Evolutionary conservation across 2,888 invertebrate species (phyloP).

Genomic region (Sabatieria punctata): DNA sequence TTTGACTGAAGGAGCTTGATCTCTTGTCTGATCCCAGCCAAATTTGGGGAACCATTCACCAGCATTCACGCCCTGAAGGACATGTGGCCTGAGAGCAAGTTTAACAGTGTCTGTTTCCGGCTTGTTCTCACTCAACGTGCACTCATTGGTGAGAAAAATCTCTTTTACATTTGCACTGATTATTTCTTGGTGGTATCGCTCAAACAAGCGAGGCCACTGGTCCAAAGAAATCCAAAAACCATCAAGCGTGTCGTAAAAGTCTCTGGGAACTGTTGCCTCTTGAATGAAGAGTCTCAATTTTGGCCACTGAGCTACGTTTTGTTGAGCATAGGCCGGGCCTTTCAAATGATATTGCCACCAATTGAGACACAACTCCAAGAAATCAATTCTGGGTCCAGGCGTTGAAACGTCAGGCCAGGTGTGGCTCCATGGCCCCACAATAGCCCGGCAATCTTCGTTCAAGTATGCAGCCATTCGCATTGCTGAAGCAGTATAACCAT

Average conservation of each 20-base stretch:
- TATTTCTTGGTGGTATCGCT: too few species aligned
- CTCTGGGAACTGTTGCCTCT: neutral
- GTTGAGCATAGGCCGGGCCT: neutral
- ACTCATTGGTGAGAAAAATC: too few species aligned
- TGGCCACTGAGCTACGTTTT: neutral
- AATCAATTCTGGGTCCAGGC: constrained; percentile 13
- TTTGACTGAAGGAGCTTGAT: too few species aligned
- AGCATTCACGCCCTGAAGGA: too few species aligned
- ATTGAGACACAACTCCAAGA: constrained; percentile 8
- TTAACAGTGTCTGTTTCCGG: too few species aligned
- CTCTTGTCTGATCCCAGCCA: too few species aligned
- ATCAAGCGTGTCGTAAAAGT: neutral
- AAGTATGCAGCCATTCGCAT: constrained; percentile 11
- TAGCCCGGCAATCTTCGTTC: neutral
- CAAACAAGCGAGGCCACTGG: neutral
- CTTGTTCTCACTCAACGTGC: too few species aligned
- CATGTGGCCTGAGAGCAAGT: too few species aligned
- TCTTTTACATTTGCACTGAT: too few species aligned
- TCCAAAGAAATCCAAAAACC: neutral
- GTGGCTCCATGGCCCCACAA: constrained; percentile 14
- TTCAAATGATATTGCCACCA: constrained; percentile 15
- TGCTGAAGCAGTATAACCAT: constrained; percentile 11
- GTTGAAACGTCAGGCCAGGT: constrained; percentile 10
- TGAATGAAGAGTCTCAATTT: neutral
- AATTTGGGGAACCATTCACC: too few species aligned